phyloP scores from a whole-genome alignment of 1,140 invertebrate species.

The Metopolophium dirhodum region DNA sequence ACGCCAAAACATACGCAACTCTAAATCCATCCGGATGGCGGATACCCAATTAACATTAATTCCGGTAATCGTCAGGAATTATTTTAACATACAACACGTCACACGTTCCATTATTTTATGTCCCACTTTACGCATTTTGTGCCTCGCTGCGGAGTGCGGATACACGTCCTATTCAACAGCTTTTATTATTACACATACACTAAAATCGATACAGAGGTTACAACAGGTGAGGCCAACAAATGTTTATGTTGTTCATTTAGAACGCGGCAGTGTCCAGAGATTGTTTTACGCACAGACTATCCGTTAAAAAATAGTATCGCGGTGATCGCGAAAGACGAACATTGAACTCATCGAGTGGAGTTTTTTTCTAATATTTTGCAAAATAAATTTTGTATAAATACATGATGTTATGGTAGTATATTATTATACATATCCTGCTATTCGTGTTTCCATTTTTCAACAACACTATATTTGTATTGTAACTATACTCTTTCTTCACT shows the following conservation, averaged over 20 bases:
- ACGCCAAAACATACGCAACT: background rate
- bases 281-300: too few species aligned
- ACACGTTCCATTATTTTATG: background rate
- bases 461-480: background rate
- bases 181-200: background rate
- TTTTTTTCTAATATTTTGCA: too few species aligned
- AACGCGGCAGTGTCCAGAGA: too few species aligned
- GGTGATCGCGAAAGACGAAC: too few species aligned
- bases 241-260: background rate
- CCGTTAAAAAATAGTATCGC: too few species aligned
- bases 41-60: constrained; percentile 10
- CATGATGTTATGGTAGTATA: too few species aligned
- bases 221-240: background rate
- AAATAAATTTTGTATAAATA: too few species aligned
- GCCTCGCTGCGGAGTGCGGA: too few species aligned
- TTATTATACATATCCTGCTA: too few species aligned
- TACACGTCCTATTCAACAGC: background rate
- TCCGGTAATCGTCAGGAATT: background rate
- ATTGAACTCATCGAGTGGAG: too few species aligned
- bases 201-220: background rate
- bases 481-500: background rate
- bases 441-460: background rate
- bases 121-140: background rate
- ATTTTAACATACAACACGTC: background rate
- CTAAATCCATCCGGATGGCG: background rate